phyloP scores from a whole-genome alignment of 2,888 invertebrate species.

The Rhabditoides inermis region DNA sequence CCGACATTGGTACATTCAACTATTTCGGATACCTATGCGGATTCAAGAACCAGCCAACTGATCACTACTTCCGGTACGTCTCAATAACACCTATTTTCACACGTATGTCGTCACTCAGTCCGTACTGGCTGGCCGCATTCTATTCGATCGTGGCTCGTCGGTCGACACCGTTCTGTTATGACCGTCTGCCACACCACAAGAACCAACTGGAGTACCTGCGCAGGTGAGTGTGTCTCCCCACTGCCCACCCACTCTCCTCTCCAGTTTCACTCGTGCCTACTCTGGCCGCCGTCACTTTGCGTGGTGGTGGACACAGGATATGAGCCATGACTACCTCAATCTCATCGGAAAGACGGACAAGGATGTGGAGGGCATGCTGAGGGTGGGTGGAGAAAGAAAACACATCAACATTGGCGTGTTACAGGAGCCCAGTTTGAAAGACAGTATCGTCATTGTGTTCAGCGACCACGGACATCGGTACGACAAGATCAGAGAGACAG shows the following conservation, averaged over 20 bases:
- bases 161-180: constrained; percentile 31
- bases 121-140: constrained; percentile 32
- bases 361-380: no score
- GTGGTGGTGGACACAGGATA: constrained; percentile 35
- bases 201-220: constrained; percentile 28
- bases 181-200: constrained; percentile 20
- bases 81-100: background rate
- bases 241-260: background rate
- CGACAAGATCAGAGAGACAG: constrained; percentile 53
- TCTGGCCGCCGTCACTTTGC: constrained; percentile 27
- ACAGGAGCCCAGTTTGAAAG: no score
- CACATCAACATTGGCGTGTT: no score
- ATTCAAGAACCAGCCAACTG: constrained; percentile 51
- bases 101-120: constrained; percentile 8
- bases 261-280: constrained; percentile 26
- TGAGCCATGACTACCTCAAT: constrained; percentile 37
- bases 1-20: constrained; percentile 53
- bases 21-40: constrained; percentile 43
- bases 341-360: constrained; percentile 18
- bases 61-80: constrained; percentile 52
- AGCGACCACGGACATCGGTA: constrained; percentile 56
- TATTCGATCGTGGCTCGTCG: constrained; percentile 27
- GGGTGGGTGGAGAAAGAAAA: no score
- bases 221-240: constrained; percentile 11
- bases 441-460: constrained; percentile 38